phyloP scores from a whole-genome alignment of 2,797 vertebrate genomes.

The Thripadectes ignobilis region DNA sequence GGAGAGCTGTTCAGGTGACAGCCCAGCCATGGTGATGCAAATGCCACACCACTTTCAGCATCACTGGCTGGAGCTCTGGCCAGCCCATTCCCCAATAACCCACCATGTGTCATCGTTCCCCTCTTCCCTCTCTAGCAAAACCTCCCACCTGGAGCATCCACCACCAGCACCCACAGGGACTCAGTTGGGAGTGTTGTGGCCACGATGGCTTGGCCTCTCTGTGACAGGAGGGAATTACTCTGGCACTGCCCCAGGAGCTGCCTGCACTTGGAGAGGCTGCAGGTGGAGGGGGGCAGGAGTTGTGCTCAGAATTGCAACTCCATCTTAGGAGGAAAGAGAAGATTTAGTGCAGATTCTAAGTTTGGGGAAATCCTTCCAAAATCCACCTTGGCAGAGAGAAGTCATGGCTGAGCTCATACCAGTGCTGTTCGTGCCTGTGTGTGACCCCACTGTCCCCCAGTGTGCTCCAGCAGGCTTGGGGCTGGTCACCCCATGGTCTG shows the following conservation, averaged over 20 bases:
- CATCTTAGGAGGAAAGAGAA: background rate
- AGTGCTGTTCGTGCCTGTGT: accelerated
- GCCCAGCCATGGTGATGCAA: background rate
- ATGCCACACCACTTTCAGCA: background rate
- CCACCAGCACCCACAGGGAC: background rate
- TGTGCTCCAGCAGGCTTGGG: background rate
- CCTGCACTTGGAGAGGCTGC: background rate
- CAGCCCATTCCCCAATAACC: background rate
- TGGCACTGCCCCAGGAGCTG: background rate
- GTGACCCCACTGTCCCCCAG: background rate
- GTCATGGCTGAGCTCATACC: accelerated
- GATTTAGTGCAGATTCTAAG: background rate
- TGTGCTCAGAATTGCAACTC: background rate
- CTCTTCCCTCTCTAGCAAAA: background rate
- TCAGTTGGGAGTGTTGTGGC: accelerated
- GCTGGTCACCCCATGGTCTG: background rate
- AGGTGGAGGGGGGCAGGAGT: background rate
- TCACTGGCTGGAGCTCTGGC: background rate
- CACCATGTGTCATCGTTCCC: background rate
- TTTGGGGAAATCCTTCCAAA: background rate
- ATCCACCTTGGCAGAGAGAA: background rate
- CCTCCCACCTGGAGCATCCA: background rate
- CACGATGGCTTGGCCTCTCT: background rate
- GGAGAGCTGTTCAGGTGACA: background rate
- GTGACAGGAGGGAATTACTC: background rate